phyloP scores from a whole-genome alignment of 2,797 vertebrate species.

The Gouania willdenowi region DNA sequence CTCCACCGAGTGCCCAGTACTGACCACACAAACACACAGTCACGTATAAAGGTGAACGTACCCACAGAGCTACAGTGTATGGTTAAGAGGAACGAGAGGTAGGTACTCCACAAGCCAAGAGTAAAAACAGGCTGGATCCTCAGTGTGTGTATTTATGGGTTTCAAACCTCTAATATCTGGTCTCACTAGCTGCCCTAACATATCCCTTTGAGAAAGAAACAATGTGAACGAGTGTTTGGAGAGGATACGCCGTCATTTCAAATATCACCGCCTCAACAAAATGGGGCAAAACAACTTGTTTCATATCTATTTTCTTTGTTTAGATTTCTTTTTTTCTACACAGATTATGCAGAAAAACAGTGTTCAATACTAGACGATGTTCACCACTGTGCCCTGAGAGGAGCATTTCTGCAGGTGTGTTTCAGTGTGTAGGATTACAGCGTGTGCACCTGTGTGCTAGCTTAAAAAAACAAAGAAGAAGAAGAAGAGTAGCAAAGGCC shows the following conservation, averaged over 20 bases:
- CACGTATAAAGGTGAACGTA: slow-evolving; percentile 8
- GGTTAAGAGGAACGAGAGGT: slow-evolving; percentile 68
- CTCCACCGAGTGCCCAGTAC: slow-evolving; percentile 2
- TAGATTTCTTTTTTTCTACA: slow-evolving; percentile 34
- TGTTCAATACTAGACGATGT: slow-evolving; percentile 60
- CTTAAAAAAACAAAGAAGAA: slow-evolving; percentile 8
- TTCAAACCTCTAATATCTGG: too few species aligned
- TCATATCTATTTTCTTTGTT: slow-evolving; percentile 10
- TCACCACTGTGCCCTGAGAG: slow-evolving; percentile 63
- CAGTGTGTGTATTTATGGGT: neutral
- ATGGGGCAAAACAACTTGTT: neutral
- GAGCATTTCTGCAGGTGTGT: slow-evolving; percentile 36
- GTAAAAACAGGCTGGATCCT: slow-evolving; percentile 29
- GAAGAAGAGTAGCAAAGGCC: slow-evolving; percentile 58
- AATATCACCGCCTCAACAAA: too few species aligned
- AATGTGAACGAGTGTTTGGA: too few species aligned
- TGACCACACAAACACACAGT: slow-evolving; percentile 32
- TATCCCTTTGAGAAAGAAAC: slow-evolving; percentile 21
- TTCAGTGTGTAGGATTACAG: slow-evolving; percentile 9
- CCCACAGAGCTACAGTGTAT: slow-evolving; percentile 63
- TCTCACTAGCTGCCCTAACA: slow-evolving; percentile 40
- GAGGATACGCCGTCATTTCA: too few species aligned
- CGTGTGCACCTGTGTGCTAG: slow-evolving; percentile 13
- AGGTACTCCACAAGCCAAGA: slow-evolving; percentile 67
- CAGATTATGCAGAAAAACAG: slow-evolving; percentile 55